Percentiles rank a stretch among this genome's conserved stretches.
These are phyloP conservation scores for Liasis olivaceus DNA, from an alignment of 2,797 vertebrate genomes.

Conservation along the genomic window DNA sequence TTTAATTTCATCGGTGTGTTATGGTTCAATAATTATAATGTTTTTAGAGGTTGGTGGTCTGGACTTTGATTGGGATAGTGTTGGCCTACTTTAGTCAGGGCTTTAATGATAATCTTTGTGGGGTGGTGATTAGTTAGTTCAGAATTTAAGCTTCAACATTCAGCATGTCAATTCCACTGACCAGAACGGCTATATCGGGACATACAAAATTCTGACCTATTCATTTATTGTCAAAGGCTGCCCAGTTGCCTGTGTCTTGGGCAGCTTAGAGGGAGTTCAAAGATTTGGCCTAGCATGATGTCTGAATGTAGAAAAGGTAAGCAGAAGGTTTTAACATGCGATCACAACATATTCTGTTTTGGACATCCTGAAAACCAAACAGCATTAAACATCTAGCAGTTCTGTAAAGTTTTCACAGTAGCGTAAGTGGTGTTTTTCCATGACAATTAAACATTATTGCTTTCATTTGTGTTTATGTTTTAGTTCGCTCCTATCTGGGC, in stretches of 20 bases:
- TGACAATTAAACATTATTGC: too few species aligned
- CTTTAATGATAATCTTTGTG: not conserved
- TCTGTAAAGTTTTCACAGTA: not conserved
- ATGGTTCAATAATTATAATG: not conserved
- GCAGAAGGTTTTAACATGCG: not conserved
- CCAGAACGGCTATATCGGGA: not conserved
- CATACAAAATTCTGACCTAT: not conserved
- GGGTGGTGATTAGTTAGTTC: not conserved
- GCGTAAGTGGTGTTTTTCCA: too few species aligned
- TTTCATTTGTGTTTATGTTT: not conserved
- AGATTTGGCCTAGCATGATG: not conserved
- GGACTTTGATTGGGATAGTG: not conserved
- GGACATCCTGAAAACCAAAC: not conserved
- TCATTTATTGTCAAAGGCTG: not conserved
- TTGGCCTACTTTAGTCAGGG: not conserved
- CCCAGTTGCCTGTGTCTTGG: not conserved
- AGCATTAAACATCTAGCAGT: not conserved
- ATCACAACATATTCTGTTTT: not conserved
- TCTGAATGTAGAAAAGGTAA: not conserved
- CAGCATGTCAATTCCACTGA: not conserved
- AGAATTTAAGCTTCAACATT: not conserved
- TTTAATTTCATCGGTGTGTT: not conserved
- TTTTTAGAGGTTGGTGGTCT: not conserved
- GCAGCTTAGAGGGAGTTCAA: not conserved
- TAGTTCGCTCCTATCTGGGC: not conserved